Evolutionary conservation across 2,797 vertebrate genomes (phyloP), one percentile per base, ranked within the genome.

Genomic region (Austrolebias charrua): DNA sequence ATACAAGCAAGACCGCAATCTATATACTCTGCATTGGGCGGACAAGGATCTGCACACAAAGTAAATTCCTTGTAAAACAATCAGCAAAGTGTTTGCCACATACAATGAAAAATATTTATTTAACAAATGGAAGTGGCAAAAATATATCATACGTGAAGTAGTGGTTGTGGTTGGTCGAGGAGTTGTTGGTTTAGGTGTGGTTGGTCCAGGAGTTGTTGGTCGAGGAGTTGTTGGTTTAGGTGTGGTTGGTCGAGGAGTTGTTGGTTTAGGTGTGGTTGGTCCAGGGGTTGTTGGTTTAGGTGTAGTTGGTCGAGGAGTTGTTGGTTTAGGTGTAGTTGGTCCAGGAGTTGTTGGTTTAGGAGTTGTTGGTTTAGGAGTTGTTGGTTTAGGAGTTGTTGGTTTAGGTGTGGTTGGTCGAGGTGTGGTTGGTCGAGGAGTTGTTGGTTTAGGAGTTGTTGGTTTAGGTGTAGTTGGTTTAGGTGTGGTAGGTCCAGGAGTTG

Each of bases 1-100:
- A 87, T 87, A 68, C 93, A 94, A 55, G 92, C 83, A 58, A 89
- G 90, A n/a, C 91, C 92, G 19, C 93, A 94, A 1, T 76, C 74
- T 8, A 92, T 89, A 1, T 89, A 91, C 43, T 92, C 91, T 16
- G 92, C 78, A 60, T 92, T 57, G 13, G 79, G 80, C 15, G 92
- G 91, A 46, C 93, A 94, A 11, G 48, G 75, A 4, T 73, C 90
- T 92, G 78, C 57, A 62, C 1, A 72, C 1, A 40, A 40, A 49
- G 50, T 44, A 42, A 48, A 0, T 0, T 50, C 6, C 8, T 28
- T 1, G 15, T 15, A 6, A 43, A 54, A 46, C 9, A 29, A 10
- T 10, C 2, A 31, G 24, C 13, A 12, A 14, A 58, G 33, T 11
- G 2, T 10, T 9, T 10, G 15, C 1, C 38, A 12, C 4, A 40